These are phyloP conservation scores for Acrocephalus kingi DNA, from an alignment of 2,113 vertebrate species.

Conservation along the genomic window DNA sequence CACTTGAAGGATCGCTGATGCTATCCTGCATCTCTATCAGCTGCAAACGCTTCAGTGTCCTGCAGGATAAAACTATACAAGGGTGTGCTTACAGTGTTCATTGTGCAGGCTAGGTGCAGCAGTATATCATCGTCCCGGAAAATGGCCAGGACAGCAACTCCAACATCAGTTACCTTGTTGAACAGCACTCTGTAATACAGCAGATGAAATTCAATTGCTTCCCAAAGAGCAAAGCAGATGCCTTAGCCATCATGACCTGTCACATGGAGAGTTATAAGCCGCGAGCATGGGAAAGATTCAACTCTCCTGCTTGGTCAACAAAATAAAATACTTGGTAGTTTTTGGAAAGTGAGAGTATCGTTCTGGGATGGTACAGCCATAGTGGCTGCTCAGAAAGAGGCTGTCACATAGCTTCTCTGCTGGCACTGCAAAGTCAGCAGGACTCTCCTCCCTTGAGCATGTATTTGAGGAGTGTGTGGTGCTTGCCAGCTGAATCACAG, in stretches of 20 bases:
- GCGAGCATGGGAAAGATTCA: not conserved
- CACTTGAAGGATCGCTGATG: not conserved
- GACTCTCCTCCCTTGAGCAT: not conserved
- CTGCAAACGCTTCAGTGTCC: not conserved
- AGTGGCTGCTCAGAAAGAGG: not conserved
- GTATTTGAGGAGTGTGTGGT: not conserved
- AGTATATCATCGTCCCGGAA: not conserved
- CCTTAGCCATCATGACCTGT: not conserved
- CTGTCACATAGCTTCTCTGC: not conserved
- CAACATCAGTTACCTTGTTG: not conserved
- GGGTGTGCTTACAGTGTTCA: not conserved
- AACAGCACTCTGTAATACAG: not conserved
- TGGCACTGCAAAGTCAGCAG: not conserved
- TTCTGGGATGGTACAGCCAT: not conserved
- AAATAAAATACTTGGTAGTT: not conserved
- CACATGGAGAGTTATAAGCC: conserved; percentile 19
- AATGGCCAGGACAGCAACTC: not conserved
- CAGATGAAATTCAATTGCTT: conserved; percentile 5
- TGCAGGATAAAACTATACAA: not conserved
- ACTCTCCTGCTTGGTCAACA: not conserved
- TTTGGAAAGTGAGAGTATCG: not conserved
- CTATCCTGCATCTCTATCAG: not conserved
- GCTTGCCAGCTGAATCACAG: not conserved
- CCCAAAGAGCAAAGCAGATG: conserved; percentile 33
- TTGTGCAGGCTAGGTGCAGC: not conserved